A percentile compares a stretch with the other conserved stretches of the same genome.
These are phyloP conservation scores for Daubentonia madagascariensis DNA, from an alignment of 2,113 vertebrate species.

Conservation along the genomic window DNA sequence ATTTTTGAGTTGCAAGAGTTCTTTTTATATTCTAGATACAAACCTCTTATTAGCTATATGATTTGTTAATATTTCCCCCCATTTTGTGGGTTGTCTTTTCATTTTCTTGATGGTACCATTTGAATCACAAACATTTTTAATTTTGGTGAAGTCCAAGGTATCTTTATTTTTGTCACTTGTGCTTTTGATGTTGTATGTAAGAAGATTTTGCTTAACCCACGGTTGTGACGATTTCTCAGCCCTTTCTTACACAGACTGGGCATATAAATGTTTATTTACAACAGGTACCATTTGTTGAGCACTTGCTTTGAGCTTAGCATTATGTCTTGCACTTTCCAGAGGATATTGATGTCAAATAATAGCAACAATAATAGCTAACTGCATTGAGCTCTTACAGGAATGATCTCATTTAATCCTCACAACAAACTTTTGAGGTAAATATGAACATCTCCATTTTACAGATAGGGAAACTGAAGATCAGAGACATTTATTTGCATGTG, in stretches of 20 bases:
- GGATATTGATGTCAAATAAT: not conserved
- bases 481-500: not conserved
- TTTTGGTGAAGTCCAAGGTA: not conserved
- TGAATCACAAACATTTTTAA: not conserved
- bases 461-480: not conserved
- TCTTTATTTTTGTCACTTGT: not conserved
- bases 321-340: not conserved
- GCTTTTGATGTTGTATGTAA: not conserved
- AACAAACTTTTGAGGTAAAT: conserved; percentile 1
- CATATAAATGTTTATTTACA: not conserved
- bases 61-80: not conserved
- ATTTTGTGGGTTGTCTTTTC: not conserved
- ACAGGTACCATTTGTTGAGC: not conserved
- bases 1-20: not conserved
- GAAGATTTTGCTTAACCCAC: not conserved
- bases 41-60: not conserved
- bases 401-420: not conserved
- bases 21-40: not conserved
- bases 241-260: not conserved
- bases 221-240: not conserved
- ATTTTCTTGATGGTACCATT: not conserved
- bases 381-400: not conserved
- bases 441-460: not conserved
- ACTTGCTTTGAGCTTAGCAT: not conserved
- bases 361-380: not conserved